A percentile compares a stretch with the other conserved stretches of the same genome.
Evolutionary conservation across 2,797 vertebrate genomes (phyloP).

Genomic region (Morelia viridis): DNA sequence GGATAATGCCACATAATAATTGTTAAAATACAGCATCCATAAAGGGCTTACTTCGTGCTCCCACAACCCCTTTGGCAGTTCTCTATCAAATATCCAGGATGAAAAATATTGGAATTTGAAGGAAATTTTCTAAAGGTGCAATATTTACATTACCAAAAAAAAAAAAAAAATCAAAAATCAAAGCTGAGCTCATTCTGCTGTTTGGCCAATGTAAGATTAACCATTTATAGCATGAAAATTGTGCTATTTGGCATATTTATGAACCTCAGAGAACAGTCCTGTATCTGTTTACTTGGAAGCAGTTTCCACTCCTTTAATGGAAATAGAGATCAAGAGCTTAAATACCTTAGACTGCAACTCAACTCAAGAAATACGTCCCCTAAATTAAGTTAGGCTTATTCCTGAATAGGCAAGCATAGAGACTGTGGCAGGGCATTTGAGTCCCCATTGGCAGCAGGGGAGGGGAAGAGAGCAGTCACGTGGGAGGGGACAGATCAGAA

Average conservation of each 20-base stretch:
- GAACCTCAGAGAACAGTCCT: neutral
- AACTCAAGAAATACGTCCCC: neutral
- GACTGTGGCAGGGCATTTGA: neutral
- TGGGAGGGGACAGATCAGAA: neutral
- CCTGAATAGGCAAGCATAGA: neutral
- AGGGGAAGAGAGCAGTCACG: neutral
- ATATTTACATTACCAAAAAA: neutral
- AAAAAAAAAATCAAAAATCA: too few relatives aligned
- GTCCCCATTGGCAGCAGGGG: neutral
- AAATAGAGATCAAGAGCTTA: neutral
- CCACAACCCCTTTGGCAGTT: neutral
- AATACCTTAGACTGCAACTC: neutral
- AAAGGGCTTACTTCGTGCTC: neutral
- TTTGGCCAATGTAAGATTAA: neutral
- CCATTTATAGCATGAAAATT: neutral
- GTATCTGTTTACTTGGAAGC: neutral
- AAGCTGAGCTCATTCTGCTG: neutral
- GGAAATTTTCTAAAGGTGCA: neutral
- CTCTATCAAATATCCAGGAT: neutral
- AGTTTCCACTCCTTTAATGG: neutral
- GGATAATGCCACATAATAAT: conserved; percentile 4
- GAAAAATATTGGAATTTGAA: neutral
- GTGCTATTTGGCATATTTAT: neutral
- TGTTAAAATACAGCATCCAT: neutral
- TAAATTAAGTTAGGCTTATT: neutral